Percentiles rank a stretch among this genome's conserved stretches.
Conservation (phyloP, 2,797 vertebrate species). For the Trematomus bernacchii region DNA sequence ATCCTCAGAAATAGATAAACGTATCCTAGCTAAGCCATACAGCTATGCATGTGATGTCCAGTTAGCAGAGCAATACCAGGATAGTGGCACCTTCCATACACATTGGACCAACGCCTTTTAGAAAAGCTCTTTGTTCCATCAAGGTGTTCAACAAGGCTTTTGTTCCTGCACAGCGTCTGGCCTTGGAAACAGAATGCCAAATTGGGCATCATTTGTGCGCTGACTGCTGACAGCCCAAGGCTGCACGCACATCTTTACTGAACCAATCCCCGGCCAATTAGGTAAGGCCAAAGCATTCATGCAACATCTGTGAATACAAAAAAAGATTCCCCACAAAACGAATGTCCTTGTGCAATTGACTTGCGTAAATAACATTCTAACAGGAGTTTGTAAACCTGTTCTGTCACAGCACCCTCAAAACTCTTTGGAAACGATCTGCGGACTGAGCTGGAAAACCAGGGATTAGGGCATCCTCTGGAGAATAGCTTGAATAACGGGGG, state of each 20-base stretch:
- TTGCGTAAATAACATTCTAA: constrained; percentile 50
- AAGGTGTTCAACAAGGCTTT: constrained; percentile 77
- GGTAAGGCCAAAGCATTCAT: constrained; percentile 70
- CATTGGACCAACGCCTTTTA: constrained; percentile 55
- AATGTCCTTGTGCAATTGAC: constrained; percentile 27
- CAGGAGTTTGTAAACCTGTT: constrained; percentile 49
- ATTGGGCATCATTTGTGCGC: constrained; percentile 74
- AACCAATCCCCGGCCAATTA: constrained; percentile 74
- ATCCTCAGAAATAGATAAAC: constrained; percentile 80
- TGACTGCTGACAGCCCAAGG: constrained; percentile 78
- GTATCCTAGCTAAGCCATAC: constrained; percentile 63
- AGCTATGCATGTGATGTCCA: constrained; percentile 67
- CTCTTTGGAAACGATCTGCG: constrained; percentile 61
- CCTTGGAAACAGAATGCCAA: constrained; percentile 79
- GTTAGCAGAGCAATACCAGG: constrained; percentile 67
- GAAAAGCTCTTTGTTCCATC: constrained; percentile 77
- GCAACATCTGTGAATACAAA: constrained; percentile 68
- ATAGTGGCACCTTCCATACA: constrained; percentile 43
- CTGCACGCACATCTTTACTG: constrained; percentile 64
- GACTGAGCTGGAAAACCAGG: constrained; percentile 72
- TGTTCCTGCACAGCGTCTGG: constrained; percentile 71
- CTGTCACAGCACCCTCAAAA: constrained; percentile 50
- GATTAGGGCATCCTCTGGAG: constrained; percentile 70
- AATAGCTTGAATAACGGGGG: constrained; percentile 65
- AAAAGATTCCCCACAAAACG: constrained; percentile 23